Evolutionary conservation across 2,113 vertebrate species (phyloP), one percentile per base, ranked within the genome.

Genomic region (Hydrolagus affinis): DNA sequence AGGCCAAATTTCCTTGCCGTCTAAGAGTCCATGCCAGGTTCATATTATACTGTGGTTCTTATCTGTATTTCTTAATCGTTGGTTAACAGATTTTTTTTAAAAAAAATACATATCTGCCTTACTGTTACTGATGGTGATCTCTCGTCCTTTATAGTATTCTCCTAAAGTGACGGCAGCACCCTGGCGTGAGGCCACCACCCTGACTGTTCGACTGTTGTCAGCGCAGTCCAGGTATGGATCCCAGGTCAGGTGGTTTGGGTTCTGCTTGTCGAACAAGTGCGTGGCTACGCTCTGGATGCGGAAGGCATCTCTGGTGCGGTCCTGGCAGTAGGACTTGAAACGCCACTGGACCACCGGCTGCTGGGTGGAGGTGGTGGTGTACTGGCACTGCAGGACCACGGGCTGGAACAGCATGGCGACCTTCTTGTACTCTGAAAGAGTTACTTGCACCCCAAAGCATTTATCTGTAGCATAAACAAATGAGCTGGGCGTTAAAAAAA

Each of bases 311-410:
- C 90, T 91, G 7, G 95, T 95, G 85, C 94, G 95, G 87, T 99
- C 97, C 85, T 94, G 95, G 88, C 98, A 99, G 90, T 96, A 98
- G 85, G 98, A 99, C 90, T 98, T 99, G 92, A 97, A 99, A 91
- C 94, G 96, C 98, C 98, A 99, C 89, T 98, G 97, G 70, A 99
- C 95, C 85, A 98, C 96, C 0, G 96, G 95, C 0, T 92, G 90
- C 86, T 97, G 95, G 9, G 86, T 93, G 85, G 98, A 99, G 76
- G 94, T 92, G 0, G 96, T 98, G 59, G 95, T 95, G 92, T 96
- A 99, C 87, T 94, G 95, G 88, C 97, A 99, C 0, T 94, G 96
- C 10, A 99, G 95, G 85, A 97, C 93, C 19, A 96, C 94, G 0
- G 97, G 92, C 91, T 98, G 97, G 92, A 99, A 99, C 85, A 99